Conservation (phyloP, 2,113 vertebrate species). For the Cephalopterus ornatus region DNA sequence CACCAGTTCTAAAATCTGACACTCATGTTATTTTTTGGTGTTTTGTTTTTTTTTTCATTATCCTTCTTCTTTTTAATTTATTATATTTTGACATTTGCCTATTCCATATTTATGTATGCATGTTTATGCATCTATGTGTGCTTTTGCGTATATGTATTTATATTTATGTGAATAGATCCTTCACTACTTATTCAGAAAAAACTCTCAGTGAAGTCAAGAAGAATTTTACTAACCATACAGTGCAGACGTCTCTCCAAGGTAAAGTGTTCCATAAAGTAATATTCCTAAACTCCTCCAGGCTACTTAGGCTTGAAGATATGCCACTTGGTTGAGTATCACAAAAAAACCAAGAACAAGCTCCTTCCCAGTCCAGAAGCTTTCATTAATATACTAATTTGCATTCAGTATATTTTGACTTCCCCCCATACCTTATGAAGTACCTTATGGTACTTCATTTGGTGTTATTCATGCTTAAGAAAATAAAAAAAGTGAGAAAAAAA, state of each 20-base stretch:
- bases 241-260: not conserved
- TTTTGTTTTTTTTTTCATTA: not conserved
- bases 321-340: not conserved
- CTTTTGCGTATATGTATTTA: accelerated
- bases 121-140: not conserved
- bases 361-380: not conserved
- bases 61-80: not conserved
- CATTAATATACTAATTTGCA: not conserved
- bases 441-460: not conserved
- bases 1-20: not conserved
- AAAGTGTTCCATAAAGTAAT: not conserved
- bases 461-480: not conserved
- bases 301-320: not conserved
- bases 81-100: not conserved
- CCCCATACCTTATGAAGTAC: not conserved
- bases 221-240: not conserved
- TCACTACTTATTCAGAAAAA: not conserved
- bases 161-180: not conserved
- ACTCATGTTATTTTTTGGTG: not conserved
- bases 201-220: not conserved
- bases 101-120: not conserved
- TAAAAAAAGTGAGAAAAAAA: not conserved
- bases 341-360: not conserved
- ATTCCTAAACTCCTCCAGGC: not conserved
- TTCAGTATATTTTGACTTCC: not conserved